Percentiles rank a stretch among this genome's conserved stretches.
Conservation (phyloP, 2,888 invertebrate genomes). For the Nasonovia ribisnigri region DNA sequence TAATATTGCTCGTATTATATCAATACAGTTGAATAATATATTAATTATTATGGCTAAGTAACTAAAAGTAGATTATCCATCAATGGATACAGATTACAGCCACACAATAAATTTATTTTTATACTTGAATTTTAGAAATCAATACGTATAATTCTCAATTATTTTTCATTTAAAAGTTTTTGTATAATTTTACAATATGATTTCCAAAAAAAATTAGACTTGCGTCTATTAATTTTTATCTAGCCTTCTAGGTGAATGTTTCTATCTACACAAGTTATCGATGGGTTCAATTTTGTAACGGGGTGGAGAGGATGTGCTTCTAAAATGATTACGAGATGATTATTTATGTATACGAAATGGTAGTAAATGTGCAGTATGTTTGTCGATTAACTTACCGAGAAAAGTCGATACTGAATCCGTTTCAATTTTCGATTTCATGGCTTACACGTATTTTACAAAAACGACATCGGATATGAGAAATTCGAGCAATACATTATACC, state of each 20-base stretch:
- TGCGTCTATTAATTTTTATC: background rate
- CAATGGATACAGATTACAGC: background rate
- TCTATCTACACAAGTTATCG: background rate
- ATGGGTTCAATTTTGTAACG: background rate
- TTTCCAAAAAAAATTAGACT: background rate
- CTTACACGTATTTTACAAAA: background rate
- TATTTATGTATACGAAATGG: background rate
- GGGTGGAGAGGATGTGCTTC: background rate
- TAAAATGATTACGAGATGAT: background rate
- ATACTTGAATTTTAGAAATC: background rate
- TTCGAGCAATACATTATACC: too few species aligned
- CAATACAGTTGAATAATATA: background rate
- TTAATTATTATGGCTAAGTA: background rate
- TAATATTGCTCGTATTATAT: background rate
- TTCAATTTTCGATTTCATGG: background rate
- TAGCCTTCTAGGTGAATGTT: background rate
- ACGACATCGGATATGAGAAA: background rate
- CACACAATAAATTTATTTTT: background rate
- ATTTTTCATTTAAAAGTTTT: background rate
- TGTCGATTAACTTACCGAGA: constrained; percentile 19
- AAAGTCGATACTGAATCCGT: constrained; percentile 1
- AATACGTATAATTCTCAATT: background rate
- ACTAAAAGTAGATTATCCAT: background rate
- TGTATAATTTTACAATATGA: background rate
- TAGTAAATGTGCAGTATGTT: background rate